Percentiles rank a stretch among this genome's conserved stretches.
Conservation (phyloP, 2,797 vertebrate species). For the Falco novaeseelandiae region DNA sequence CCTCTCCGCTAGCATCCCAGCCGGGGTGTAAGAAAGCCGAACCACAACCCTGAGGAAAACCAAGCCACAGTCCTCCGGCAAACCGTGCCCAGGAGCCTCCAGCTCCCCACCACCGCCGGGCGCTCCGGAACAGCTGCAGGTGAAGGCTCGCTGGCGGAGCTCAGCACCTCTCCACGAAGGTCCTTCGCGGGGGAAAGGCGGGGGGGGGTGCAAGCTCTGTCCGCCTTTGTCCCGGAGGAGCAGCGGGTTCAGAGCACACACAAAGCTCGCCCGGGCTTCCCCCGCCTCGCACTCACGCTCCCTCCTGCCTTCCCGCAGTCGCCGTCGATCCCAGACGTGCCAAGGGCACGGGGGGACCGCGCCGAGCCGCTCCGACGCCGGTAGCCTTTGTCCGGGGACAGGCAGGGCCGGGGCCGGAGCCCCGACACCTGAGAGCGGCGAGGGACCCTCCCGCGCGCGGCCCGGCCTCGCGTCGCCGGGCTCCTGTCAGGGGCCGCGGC, state of each 20-base stretch:
- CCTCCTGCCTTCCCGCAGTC: background rate
- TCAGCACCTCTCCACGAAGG: background rate
- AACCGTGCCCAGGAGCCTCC: background rate
- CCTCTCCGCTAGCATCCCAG: background rate
- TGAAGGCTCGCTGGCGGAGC: background rate
- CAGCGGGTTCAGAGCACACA: background rate
- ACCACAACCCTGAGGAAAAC: background rate
- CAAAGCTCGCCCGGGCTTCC: background rate
- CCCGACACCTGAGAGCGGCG: too few relatives aligned
- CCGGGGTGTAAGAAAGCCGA: background rate
- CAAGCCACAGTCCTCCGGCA: background rate
- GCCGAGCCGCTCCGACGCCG: background rate
- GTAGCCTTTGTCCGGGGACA: accelerated
- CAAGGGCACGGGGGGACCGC: background rate
- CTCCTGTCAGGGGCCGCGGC: background rate
- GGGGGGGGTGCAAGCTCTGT: accelerated
- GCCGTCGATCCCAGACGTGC: background rate
- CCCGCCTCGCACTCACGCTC: background rate
- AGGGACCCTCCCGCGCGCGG: background rate
- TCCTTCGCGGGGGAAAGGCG: accelerated
- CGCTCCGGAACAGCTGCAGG: background rate
- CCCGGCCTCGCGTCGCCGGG: background rate
- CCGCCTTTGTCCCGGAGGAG: background rate
- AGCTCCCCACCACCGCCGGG: background rate
- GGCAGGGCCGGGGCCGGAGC: too few relatives aligned